Conservation (phyloP, 1,140 invertebrate species). For the Eurosta solidaginis region DNA sequence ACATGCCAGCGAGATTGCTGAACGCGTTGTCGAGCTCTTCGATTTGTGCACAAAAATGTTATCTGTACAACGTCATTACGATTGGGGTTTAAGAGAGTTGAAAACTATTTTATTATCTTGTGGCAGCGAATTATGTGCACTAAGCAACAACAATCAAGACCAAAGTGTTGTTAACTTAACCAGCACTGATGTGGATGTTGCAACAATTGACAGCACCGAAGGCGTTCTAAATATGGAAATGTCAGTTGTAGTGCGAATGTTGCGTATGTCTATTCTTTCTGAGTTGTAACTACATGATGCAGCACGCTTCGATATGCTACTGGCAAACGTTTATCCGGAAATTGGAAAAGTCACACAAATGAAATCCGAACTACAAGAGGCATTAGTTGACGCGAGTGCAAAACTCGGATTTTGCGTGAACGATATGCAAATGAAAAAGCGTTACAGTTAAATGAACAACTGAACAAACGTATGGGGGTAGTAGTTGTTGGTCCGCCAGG, state of each 20-base stretch:
- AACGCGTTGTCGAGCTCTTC: conserved; percentile 81
- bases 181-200: background rate
- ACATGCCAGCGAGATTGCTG: conserved; percentile 72
- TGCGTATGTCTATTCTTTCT: conserved; percentile 87
- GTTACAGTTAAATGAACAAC: conserved; percentile 92
- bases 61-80: conserved; percentile 91
- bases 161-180: no score
- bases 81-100: conserved; percentile 94
- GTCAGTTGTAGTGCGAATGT: conserved; percentile 72
- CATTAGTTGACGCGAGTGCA: conserved; percentile 65
- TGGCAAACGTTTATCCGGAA: conserved; percentile 80
- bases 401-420: conserved; percentile 69
- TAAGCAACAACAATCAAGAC: no score
- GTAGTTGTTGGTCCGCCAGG: conserved; percentile 93
- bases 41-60: conserved; percentile 71
- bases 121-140: conserved; percentile 62
- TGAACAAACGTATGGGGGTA: conserved; percentile 94
- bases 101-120: conserved; percentile 86
- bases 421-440: conserved; percentile 80
- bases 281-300: conserved; percentile 88
- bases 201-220: background rate
- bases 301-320: conserved; percentile 74
- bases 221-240: conserved; percentile 60
- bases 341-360: conserved; percentile 62
- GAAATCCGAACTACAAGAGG: conserved; percentile 60